Conservation (phyloP, 2,797 vertebrate genomes). For the Pitangus sulphuratus region DNA sequence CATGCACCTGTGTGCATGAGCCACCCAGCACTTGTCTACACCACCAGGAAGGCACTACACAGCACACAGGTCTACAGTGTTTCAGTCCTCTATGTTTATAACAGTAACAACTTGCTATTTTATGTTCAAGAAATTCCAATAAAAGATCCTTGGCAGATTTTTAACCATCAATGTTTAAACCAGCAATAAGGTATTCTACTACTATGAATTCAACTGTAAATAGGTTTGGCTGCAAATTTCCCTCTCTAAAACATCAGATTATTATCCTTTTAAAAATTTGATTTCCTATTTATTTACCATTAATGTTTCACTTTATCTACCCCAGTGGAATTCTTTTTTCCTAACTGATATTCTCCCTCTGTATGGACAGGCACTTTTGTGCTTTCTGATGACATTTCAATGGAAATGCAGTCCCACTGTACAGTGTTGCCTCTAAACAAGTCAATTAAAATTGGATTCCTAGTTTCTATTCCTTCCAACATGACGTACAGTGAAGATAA, state of each 20-base stretch:
- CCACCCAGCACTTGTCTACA: neutral
- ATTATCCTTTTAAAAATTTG: neutral
- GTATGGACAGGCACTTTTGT: neutral
- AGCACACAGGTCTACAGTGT: neutral
- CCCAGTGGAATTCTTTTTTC: neutral
- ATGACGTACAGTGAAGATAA: neutral
- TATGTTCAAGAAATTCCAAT: neutral
- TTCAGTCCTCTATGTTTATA: neutral
- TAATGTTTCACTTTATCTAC: neutral
- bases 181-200: neutral
- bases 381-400: neutral
- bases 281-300: neutral
- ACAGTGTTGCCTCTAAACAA: neutral
- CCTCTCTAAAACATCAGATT: neutral
- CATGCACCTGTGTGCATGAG: neutral
- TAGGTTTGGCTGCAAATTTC: neutral
- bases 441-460: neutral
- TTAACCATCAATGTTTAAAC: neutral
- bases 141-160: neutral
- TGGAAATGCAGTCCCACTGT: conserved; percentile 12
- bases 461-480: neutral
- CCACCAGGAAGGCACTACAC: neutral
- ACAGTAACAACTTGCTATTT: neutral
- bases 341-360: neutral
- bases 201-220: neutral